phyloP scores from a whole-genome alignment of 2,113 vertebrate species.

The Pseudois nayaur region DNA sequence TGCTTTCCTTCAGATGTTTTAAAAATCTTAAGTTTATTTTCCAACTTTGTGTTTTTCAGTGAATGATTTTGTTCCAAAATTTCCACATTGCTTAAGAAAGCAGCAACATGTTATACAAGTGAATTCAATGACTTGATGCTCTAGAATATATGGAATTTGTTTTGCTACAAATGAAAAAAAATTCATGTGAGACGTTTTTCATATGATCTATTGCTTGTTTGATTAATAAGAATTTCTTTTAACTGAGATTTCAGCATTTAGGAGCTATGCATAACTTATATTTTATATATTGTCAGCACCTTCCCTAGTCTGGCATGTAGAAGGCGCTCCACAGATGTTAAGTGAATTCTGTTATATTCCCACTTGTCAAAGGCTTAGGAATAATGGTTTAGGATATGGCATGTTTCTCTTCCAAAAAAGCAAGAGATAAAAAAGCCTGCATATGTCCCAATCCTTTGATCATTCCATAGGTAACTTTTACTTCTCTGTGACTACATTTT shows the following conservation, averaged over 20 bases:
- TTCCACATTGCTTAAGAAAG: constrained; percentile 5
- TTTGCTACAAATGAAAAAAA: constrained; percentile 39
- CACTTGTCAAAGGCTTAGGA: constrained; percentile 55
- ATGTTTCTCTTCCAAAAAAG: constrained; percentile 45
- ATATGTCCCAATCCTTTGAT: constrained; percentile 17
- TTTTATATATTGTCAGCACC: constrained; percentile 38
- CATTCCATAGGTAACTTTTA: constrained; percentile 8
- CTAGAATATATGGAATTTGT: background rate
- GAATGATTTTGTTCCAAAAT: background rate
- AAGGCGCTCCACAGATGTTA: constrained; percentile 65
- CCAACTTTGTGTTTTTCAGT: constrained; percentile 31
- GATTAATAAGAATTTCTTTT: constrained; percentile 20
- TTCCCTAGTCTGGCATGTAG: constrained; percentile 54
- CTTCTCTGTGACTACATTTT: background rate
- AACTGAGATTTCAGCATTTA: constrained; percentile 33
- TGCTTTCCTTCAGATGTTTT: constrained; percentile 46
- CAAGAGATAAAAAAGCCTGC: constrained; percentile 22
- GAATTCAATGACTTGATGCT: background rate
- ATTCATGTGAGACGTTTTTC: background rate
- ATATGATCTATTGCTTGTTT: constrained; percentile 43
- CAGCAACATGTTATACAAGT: background rate
- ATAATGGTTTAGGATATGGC: constrained; percentile 38
- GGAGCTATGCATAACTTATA: constrained; percentile 9
- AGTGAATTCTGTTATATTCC: constrained; percentile 59
- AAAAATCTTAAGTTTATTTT: constrained; percentile 49